Evolutionary conservation across 2,113 vertebrate genomes (phyloP).

Genomic region (Heterochromis multidens): DNA sequence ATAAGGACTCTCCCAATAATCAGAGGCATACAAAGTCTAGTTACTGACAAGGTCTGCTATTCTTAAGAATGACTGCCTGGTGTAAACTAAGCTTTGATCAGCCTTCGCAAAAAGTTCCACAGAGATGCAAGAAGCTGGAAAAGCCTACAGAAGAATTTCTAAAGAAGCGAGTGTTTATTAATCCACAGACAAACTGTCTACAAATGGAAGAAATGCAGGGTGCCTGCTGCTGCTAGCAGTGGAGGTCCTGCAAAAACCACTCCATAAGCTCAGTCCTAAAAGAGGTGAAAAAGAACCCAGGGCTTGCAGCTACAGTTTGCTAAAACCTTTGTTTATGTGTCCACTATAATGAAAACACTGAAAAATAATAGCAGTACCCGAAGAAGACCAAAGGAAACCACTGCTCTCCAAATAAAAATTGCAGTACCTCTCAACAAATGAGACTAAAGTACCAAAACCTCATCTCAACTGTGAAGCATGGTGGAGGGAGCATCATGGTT

Average conservation of each 20-base stretch:
- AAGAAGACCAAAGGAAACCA: background rate
- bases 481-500: background rate
- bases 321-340: no score
- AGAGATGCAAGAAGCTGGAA: rapidly evolving
- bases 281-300: rapidly evolving
- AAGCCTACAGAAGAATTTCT: background rate
- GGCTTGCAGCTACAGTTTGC: no score
- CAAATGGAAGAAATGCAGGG: background rate
- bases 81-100: background rate
- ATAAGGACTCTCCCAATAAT: background rate
- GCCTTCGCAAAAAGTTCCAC: background rate
- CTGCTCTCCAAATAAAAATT: background rate
- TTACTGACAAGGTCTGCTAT: background rate
- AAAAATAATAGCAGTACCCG: rapidly evolving
- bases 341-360: background rate
- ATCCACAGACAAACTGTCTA: background rate
- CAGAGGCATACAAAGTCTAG: background rate
- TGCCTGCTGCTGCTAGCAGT: rapidly evolving
- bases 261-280: background rate
- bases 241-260: background rate
- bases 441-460: background rate
- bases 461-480: background rate
- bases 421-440: background rate
- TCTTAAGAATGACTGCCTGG: background rate
- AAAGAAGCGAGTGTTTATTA: background rate